phyloP scores from a whole-genome alignment of 1,140 invertebrate species.

The Heliconius hewitsoni region DNA sequence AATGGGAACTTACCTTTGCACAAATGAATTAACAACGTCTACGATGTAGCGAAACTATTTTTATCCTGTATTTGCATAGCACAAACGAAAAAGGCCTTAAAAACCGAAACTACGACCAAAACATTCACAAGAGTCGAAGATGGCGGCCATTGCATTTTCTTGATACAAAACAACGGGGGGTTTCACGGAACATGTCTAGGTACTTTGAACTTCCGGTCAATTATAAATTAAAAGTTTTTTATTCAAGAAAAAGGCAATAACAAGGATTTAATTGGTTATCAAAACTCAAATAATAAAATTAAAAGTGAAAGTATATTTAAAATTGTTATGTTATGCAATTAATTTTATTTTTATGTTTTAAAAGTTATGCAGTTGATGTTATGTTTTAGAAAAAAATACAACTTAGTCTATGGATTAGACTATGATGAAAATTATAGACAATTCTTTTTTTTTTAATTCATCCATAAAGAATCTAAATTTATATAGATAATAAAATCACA shows the following conservation, averaged over 20 bases:
- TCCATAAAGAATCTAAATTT: conserved; percentile 26
- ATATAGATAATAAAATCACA: background rate
- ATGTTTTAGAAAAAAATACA: background rate
- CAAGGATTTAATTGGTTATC: background rate
- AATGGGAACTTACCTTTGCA: conserved; percentile 68
- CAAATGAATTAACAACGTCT: conserved; percentile 62
- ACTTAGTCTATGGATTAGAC: conserved; percentile 6
- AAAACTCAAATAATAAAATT: background rate
- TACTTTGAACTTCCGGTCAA: conserved; percentile 69
- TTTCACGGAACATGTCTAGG: conserved; percentile 76
- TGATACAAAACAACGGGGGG: conserved; percentile 81
- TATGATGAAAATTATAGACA: conserved; percentile 19
- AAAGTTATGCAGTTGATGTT: background rate
- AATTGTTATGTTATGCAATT: background rate
- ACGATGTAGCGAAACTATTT: conserved; percentile 71
- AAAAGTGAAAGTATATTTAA: background rate
- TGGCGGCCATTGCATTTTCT: conserved; percentile 82
- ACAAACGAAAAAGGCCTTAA: conserved; percentile 74
- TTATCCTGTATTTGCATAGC: conserved; percentile 74
- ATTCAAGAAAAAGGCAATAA: background rate
- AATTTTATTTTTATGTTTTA: background rate
- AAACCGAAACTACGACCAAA: conserved; percentile 80
- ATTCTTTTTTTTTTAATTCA: conserved; percentile 17
- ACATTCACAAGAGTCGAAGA: conserved; percentile 81
- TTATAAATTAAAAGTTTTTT: conserved; percentile 12